Evolutionary conservation across 2,888 invertebrate genomes (phyloP).

Genomic region (Malacosoma neustria): DNA sequence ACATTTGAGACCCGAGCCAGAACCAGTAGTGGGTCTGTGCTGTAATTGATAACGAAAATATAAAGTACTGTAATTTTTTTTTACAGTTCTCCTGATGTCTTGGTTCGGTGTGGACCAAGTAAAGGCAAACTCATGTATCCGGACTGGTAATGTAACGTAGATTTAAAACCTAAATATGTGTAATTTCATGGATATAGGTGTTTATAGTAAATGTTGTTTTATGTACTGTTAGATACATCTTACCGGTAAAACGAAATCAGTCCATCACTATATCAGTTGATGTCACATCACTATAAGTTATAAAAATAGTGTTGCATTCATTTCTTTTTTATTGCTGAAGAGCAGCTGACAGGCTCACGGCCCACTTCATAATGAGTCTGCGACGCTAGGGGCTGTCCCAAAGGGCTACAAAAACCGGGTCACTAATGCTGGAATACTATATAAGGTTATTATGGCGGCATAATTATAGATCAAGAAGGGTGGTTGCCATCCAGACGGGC

Average conservation of each 20-base stretch:
- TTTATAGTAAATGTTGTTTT: conserved; percentile 28
- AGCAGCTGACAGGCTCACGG: too few relatives aligned
- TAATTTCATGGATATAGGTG: conserved; percentile 9
- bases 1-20: too few relatives aligned
- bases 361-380: too few relatives aligned
- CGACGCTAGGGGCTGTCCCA: too few relatives aligned
- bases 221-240: conserved; percentile 4
- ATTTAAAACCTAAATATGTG: conserved; percentile 12
- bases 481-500: too few relatives aligned
- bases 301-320: neutral
- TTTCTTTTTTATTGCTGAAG: too few relatives aligned
- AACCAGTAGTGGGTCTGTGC: too few relatives aligned
- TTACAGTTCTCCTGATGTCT: conserved; percentile 72
- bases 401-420: too few relatives aligned
- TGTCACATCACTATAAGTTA: conserved; percentile 14
- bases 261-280: conserved; percentile 4
- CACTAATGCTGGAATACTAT: too few relatives aligned
- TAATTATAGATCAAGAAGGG: too few relatives aligned
- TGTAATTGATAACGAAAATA: too few relatives aligned
- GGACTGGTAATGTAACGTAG: conserved; percentile 57
- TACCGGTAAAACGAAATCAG: neutral
- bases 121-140: conserved; percentile 65
- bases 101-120: conserved; percentile 71
- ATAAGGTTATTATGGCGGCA: too few relatives aligned
- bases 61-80: neutral